Base-by-base conservation (phyloP, 2,113 vertebrate genomes). In the Ancistrus triradiatus region DNA sequence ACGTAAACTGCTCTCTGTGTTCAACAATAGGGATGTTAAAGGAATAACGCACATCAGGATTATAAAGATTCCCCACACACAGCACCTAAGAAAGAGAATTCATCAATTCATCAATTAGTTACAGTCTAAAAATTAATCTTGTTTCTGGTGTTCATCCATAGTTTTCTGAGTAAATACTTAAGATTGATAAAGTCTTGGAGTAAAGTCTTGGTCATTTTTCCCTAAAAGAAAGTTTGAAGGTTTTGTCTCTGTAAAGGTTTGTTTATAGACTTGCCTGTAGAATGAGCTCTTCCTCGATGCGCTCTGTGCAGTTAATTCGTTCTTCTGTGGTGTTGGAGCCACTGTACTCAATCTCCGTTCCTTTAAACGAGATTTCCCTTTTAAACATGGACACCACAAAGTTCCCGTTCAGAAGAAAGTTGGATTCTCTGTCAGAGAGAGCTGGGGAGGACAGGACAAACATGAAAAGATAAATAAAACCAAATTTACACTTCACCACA, bases 371-470 rank as follows among this genome's bases (percentile, higher is more conserved):
- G 77, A 98, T 89, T 88, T 95, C 94, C 83, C 88, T 92, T 85
- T 94, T 97, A 78, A 94, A 93, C 90, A 93, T 93, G 86, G 91
- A 92, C 75, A 98, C 95, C 83, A 98, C 91, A 82, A 95, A 97
- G 88, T 98, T 93, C 69, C 95, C 95, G 75, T 98, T 98, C 73
- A 98, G 86, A 52, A 98, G 82, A 68, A 90, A 93, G 80, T 93
- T 93, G 68, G 93, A 94, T 24, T 88, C 89, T 74, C 80, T 76
- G 72, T 96, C 93, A 59, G 94, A 95, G 74, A 98, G 85, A 19
- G 95, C 95, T 98, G 75, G 7, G 80, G 17, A 53, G 13, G 8
- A 65, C 35, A 76, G 5, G 2, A 25, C 1, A 11, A 18, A 48
- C 25, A 37, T 6, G 25, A 4, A 46, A 33, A 37, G 14, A 4